Evolutionary conservation across 2,113 vertebrate genomes (phyloP).

Genomic region (Columbina picui): DNA sequence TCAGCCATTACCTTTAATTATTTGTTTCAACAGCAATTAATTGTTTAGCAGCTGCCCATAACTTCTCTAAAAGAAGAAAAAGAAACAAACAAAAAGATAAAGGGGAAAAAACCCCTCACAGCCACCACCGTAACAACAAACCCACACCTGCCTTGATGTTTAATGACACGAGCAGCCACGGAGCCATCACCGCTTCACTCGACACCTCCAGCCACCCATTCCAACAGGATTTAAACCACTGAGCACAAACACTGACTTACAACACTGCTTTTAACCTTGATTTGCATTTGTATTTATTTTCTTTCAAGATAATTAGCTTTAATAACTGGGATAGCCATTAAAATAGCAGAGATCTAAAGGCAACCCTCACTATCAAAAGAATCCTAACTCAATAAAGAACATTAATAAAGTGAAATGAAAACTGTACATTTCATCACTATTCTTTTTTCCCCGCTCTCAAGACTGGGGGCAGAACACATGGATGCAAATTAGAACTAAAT

Average conservation of each 20-base stretch:
- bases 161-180: neutral
- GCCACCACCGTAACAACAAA: too few relatives aligned
- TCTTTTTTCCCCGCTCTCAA: neutral
- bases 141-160: neutral
- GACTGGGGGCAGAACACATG: neutral
- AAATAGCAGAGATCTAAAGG: neutral
- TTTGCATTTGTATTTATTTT: neutral
- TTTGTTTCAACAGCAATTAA: neutral
- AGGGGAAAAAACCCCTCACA: too few relatives aligned
- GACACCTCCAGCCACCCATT: neutral
- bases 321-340: neutral
- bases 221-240: neutral
- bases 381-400: neutral
- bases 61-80: neutral
- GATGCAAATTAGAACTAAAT: neutral
- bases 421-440: neutral
- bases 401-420: neutral
- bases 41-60: neutral
- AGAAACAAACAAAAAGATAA: too few relatives aligned
- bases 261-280: neutral
- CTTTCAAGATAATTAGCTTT: neutral
- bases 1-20: neutral
- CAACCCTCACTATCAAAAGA: neutral
- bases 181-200: neutral
- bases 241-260: neutral